These are phyloP conservation scores for Caradrina clavipalpis DNA, from an alignment of 2,888 invertebrate species.

Conservation along the genomic window DNA sequence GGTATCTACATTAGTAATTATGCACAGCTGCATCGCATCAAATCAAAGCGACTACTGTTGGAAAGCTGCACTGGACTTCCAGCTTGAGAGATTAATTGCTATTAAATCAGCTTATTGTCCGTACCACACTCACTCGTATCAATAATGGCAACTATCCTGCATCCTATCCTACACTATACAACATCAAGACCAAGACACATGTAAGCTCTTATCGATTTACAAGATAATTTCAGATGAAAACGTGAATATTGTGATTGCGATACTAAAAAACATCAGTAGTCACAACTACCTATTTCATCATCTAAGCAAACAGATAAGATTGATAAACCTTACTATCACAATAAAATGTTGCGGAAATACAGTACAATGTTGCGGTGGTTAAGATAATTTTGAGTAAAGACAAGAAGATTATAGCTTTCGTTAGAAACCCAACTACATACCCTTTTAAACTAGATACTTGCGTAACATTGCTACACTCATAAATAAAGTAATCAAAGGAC, in stretches of 20 bases:
- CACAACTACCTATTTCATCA: constrained; percentile 16
- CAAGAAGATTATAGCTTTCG: neutral
- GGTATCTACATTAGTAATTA: constrained; percentile 66
- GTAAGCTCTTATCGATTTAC: constrained; percentile 12
- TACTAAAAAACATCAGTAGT: constrained; percentile 4
- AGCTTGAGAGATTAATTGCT: constrained; percentile 48
- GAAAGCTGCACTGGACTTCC: constrained; percentile 47
- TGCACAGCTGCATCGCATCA: constrained; percentile 83
- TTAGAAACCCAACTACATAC: neutral
- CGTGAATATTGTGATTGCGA: constrained; percentile 28
- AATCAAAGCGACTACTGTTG: constrained; percentile 79
- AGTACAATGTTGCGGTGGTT: constrained; percentile 1
- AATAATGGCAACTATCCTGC: constrained; percentile 9
- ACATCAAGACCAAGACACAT: constrained; percentile 30
- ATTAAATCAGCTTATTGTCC: constrained; percentile 42
- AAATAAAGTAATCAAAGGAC: constrained; percentile 9
- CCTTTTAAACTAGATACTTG: neutral
- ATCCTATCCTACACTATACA: neutral
- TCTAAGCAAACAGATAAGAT: constrained; percentile 16
- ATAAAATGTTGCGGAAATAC: neutral
- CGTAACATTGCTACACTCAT: neutral
- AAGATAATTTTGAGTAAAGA: neutral
- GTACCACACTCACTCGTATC: constrained; percentile 19
- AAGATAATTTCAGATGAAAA: constrained; percentile 38
- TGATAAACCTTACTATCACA: constrained; percentile 5